Percentiles rank a stretch among this genome's conserved stretches.
Evolutionary conservation across 2,888 invertebrate genomes (phyloP).

Genomic region (Ectobius pallidus): DNA sequence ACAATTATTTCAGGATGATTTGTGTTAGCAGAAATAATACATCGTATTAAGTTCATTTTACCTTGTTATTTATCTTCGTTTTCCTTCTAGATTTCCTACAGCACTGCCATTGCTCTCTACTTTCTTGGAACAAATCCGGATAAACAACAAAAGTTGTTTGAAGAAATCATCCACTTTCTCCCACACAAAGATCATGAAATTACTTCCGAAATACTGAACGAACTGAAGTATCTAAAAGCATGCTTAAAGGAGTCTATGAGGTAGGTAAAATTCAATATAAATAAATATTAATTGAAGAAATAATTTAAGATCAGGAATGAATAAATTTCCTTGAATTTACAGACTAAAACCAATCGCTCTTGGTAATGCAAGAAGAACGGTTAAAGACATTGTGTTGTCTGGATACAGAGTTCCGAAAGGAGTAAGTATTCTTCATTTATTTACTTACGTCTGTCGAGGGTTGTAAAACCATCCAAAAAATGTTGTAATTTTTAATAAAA

Average conservation of each 20-base stretch:
- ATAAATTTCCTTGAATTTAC: too few species aligned
- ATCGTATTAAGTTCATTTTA: slow-evolving; percentile 64
- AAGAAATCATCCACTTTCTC: slow-evolving; percentile 49
- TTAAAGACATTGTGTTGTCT: slow-evolving; percentile 63
- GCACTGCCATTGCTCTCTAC: slow-evolving; percentile 57
- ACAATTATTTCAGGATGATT: too few species aligned
- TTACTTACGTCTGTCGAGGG: too few species aligned
- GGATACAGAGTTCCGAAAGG: slow-evolving; percentile 68
- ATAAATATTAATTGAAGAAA: too few species aligned
- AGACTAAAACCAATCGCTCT: slow-evolving; percentile 63
- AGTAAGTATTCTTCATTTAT: too few species aligned
- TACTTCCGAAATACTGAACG: slow-evolving; percentile 50
- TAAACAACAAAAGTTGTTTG: slow-evolving; percentile 59
- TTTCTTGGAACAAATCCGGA: slow-evolving; percentile 61
- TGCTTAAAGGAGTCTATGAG: slow-evolving; percentile 43
- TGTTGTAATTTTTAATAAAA: too few species aligned
- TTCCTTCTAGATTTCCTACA: too few species aligned
- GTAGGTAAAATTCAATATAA: too few species aligned
- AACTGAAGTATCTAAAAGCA: slow-evolving; percentile 54
- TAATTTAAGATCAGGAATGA: too few species aligned
- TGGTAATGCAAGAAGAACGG: slow-evolving; percentile 62
- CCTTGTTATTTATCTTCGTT: too few species aligned
- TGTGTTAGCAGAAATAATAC: slow-evolving; percentile 52
- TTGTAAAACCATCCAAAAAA: too few species aligned
- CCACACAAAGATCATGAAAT: slow-evolving; percentile 46